Base-by-base conservation (phyloP, 2,797 vertebrate species). In the Cygnus olor region DNA sequence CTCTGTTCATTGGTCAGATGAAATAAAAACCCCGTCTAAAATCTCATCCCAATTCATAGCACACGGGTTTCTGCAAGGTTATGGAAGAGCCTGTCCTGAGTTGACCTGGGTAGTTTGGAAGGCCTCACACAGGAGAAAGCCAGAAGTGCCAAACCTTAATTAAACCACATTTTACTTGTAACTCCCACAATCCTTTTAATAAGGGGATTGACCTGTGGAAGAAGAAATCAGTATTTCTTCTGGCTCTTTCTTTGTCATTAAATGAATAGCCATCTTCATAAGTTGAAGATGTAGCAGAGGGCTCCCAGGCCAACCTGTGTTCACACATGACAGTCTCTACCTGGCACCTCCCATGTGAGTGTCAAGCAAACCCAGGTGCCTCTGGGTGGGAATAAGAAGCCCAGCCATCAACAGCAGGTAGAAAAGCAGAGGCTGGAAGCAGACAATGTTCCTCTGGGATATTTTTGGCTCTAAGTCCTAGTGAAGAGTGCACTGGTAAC, bases 91-190 rank as follows among this genome's bases (percentile, higher is more conserved):
- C 49, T 1, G 28, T 89, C 87, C 94, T 84, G 27, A 83, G 24
- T 9, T 91, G 82, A 65, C 77, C 60, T 78, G 2, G 0, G 32
- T 77, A 49, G 16, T 69, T 87, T 78, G 36, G 51, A 83, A 92
- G 85, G 70, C 53, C 58, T 85, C 81, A 88, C 44, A 57, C 36
- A n/a, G 65, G 45, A 81, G 63, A 87, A 77, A 95, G 71, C 7
- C 45, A 70, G 36, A 90, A 93, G 58, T 51, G 83, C 83, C 88
- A 93, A 89, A 76, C 57, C 80, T 90, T 90, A 93, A 96, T 96
- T 95, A 91, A 90, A 88, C 47, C 34, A 47, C 27, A 21, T 53
- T 97, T 88, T 24, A 60, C 58, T 78, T 47, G 45, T 90, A 82
- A 83, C 73, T 88, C 90, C 76, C 70, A 58, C 74, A 96, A 13